Evolutionary conservation across 64 coral and sea anemone genomes (phyloP).

Genomic region (Cladopsammia gracilis): DNA sequence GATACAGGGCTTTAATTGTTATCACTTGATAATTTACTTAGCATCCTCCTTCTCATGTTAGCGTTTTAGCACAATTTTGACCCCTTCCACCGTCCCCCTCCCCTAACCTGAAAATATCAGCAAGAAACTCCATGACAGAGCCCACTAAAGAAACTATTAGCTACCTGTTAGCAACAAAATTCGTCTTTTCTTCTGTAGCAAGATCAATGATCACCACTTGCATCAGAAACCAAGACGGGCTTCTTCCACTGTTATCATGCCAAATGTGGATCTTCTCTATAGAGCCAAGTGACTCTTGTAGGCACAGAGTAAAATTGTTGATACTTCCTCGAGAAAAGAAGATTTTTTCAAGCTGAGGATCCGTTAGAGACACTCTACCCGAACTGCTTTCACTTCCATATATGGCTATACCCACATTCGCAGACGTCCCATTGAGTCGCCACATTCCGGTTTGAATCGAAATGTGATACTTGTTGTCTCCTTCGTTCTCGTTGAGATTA

Average conservation of each 20-base stretch:
- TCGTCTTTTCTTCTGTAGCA: conserved; percentile 24
- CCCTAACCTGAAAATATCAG: too few species aligned
- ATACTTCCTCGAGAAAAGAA: conserved; percentile 76
- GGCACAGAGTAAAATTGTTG: conserved; percentile 65
- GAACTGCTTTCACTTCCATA: conserved; percentile 58
- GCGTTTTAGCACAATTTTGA: too few species aligned
- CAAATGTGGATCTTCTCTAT: conserved; percentile 64
- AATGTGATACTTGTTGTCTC: conserved; percentile 38
- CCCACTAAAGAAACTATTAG: background rate
- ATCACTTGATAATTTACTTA: too few species aligned
- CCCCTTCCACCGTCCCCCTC: too few species aligned
- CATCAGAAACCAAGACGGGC: conserved; percentile 68
- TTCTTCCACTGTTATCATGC: conserved; percentile 69
- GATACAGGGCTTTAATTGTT: too few species aligned
- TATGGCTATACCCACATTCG: conserved; percentile 67
- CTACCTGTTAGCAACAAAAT: conserved; percentile 64
- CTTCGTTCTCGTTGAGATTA: conserved; percentile 35
- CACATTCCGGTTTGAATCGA: conserved; percentile 77
- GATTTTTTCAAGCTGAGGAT: conserved; percentile 21
- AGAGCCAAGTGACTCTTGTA: conserved; percentile 41
- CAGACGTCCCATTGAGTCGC: conserved; percentile 65
- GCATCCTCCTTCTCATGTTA: too few species aligned
- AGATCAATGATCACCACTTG: conserved; percentile 54
- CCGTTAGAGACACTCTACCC: conserved; percentile 56
- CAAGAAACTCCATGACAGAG: too few species aligned